Evolutionary conservation across 2,113 vertebrate genomes (phyloP).

Genomic region (Oryzias javanicus): DNA sequence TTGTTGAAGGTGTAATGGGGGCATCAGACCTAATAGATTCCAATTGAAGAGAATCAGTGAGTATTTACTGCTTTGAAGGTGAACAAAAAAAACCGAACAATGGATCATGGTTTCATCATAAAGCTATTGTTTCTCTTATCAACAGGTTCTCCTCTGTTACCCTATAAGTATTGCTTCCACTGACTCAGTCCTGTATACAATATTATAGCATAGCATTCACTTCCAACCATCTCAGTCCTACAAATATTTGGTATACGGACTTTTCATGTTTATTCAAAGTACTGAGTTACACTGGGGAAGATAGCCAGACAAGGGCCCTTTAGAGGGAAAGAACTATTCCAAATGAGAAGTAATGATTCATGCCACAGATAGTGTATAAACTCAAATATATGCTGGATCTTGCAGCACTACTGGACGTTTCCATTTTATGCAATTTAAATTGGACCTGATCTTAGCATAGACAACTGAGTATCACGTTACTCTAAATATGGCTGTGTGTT

Average conservation of each 20-base stretch:
- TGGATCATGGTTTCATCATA: constrained; percentile 27
- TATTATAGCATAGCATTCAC: constrained; percentile 71
- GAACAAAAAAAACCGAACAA: constrained; percentile 24
- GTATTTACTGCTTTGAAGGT: constrained; percentile 28
- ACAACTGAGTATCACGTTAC: constrained; percentile 84
- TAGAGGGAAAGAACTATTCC: constrained; percentile 73
- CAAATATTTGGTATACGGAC: constrained; percentile 81
- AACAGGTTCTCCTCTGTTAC: constrained; percentile 48
- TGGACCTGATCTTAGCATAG: constrained; percentile 77
- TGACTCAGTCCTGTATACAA: constrained; percentile 69
- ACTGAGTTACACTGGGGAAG: constrained; percentile 79
- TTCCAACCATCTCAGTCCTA: constrained; percentile 74
- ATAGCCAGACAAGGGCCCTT: constrained; percentile 73
- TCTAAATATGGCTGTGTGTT: constrained; percentile 72
- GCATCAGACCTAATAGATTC: too few species aligned
- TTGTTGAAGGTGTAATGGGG: too few species aligned
- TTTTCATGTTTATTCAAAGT: constrained; percentile 79
- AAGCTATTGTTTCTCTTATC: constrained; percentile 45
- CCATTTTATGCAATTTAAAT: constrained; percentile 77
- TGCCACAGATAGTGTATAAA: constrained; percentile 76
- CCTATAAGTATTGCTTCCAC: constrained; percentile 64
- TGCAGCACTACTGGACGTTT: constrained; percentile 59
- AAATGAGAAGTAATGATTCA: constrained; percentile 78
- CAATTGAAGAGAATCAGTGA: constrained; percentile 1
- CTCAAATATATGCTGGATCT: constrained; percentile 67